Conservation (phyloP, 2,797 vertebrate genomes). For the Ataeniobius toweri region DNA sequence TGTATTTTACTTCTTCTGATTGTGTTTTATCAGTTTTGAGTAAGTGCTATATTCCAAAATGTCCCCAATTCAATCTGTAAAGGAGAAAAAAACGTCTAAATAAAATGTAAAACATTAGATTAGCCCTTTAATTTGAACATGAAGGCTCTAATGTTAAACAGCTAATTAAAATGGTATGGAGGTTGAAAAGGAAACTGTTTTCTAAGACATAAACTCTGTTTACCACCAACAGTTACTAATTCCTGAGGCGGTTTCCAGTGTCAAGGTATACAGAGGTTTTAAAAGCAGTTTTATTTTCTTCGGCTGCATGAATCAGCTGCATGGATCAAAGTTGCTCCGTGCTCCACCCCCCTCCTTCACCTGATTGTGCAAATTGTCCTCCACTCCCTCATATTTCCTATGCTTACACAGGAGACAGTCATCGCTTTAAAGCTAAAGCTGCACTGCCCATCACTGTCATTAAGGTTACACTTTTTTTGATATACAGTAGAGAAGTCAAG, state of each 20-base stretch:
- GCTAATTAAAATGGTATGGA: neutral
- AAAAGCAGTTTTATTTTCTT: too few species aligned
- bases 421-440: neutral
- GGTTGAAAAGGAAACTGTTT: neutral
- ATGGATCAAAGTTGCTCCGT: too few species aligned
- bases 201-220: slow-evolving; percentile 2
- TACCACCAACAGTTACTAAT: neutral
- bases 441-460: neutral
- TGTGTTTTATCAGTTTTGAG: neutral
- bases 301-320: too few species aligned
- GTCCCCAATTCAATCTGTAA: neutral
- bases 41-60: neutral
- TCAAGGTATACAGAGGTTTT: too few species aligned
- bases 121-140: neutral
- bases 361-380: too few species aligned
- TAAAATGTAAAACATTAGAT: neutral
- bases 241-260: too few species aligned
- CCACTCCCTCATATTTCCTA: too few species aligned
- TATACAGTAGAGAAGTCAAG: too few species aligned
- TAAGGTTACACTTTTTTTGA: too few species aligned
- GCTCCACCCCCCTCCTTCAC: too few species aligned
- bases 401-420: neutral
- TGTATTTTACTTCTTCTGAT: neutral
- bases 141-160: neutral
- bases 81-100: neutral